phyloP scores from a whole-genome alignment of 2,113 vertebrate species.

The Gymnarchus niloticus region DNA sequence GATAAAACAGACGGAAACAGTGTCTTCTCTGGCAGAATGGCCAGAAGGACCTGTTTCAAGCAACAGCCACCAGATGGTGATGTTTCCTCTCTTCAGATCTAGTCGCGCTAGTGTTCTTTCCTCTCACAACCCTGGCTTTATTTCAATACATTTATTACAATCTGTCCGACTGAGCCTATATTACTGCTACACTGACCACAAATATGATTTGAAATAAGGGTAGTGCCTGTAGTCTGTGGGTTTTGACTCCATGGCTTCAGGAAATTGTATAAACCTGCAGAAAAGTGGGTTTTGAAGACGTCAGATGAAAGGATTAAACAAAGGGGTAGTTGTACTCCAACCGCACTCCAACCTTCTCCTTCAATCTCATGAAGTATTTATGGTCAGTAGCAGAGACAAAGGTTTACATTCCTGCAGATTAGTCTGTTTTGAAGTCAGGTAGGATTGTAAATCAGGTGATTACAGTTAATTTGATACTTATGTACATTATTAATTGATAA shows the following conservation, averaged over 20 bases:
- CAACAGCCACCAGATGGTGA: slow-evolving; percentile 52
- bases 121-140: background rate
- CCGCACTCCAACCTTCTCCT: background rate
- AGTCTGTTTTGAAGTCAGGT: background rate
- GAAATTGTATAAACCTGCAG: background rate
- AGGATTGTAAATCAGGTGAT: background rate
- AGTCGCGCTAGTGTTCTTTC: background rate
- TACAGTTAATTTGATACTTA: background rate
- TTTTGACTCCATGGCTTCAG: background rate
- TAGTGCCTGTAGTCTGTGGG: background rate
- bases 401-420: background rate
- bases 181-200: slow-evolving; percentile 2
- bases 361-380: no score
- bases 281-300: background rate
- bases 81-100: slow-evolving; percentile 3
- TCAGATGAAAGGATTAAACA: background rate
- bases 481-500: background rate
- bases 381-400: background rate
- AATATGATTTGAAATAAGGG: background rate
- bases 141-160: background rate
- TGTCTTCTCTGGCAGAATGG: background rate
- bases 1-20: background rate
- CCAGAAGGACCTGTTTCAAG: background rate
- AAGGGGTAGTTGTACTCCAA: background rate
- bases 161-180: background rate